Base-by-base conservation (phyloP, 2,888 invertebrate species). In the Chironomus riparius region DNA sequence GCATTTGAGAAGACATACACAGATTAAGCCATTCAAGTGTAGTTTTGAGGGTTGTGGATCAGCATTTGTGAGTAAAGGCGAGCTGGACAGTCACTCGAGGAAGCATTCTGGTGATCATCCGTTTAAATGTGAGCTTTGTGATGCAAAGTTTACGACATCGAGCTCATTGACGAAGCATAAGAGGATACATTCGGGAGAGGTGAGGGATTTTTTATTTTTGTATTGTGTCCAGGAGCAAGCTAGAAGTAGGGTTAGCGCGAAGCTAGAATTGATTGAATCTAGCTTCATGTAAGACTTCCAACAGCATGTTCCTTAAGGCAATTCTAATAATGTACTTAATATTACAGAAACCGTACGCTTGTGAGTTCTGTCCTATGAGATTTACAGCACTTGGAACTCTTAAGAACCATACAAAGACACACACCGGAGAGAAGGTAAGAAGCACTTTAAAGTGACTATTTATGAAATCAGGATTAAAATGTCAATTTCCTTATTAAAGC, bases 21-120 rank as follows among this genome's bases (percentile, higher is more conserved):
- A 88, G 62, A 82, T 81, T 2, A 85, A 85, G 69, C 83, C 83
- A 4, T 84, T 82, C 76, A 82, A 82, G 77, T 85, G 85, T 77
- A 80, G 80, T 2, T 24, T n/a, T 47, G 68, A 74, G 3, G 78
- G 79, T 22, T 89, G 88, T 79, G 82, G 83, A 0, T 83, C 84
- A 79, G 81, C 85, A 80, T 85, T 83, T 77, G 84, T 85, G 0
- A 85, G 84, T 62, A 85, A 85, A 78, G 83, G 78, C 12, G 24
- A 24, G 12, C 15, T 56, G n/a, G 56, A 56, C 56, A 56, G 56
- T 56, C 56, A 56, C n/a, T 56, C 56, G n/a, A 56, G 56, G 0
- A 88, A 86, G 68, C 88, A 88, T 80, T 87, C 86, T 6, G 88
- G 88, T 0, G 88, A 87, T 0, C 88, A 88, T 78, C 88, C 88